Evolutionary conservation across 35 echinoderm and acorn worm genomes (phyloP), one percentile per base, ranked within the genome.

Genomic region (Holothuria glaberrima): DNA sequence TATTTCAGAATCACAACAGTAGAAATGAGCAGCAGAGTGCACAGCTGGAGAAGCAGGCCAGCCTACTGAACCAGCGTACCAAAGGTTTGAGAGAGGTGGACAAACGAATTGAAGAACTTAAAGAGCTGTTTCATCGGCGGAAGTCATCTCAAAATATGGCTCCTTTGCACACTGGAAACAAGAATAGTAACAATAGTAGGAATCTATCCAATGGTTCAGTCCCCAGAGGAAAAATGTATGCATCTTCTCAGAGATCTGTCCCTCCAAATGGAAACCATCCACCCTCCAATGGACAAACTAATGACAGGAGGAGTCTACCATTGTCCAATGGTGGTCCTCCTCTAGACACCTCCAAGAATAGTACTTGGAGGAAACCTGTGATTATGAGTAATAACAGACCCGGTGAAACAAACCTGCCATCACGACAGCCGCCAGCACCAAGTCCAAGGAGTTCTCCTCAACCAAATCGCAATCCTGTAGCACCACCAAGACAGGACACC

Each of bases 1-100:
- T 76, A 7, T 89, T 58, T 35, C 93, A 99, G 97, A 58, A 90
- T 68, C 97, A 91, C 18, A 99, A 99, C 80, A 90, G 91, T 45
- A 81, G 90, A 32, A 99, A 99, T 93, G 97, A 99, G 38, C 91
- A 99, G 59, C 97, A 99, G 87, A 99, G 97, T 62, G 67, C 30
- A 6, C 90, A 75, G 35, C 30, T 99, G 18, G 89, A 99, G 63
- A 92, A 84, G 62, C 93, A 99, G 59, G 82, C 77, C 33, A 45
- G 79, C n/a, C 58, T 60, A 46, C 33, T 95, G 14, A 67, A 70
- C 52, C 82, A 90, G 24, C 87, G 93, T 6, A 89, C 83, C 16
- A 86, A 94, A n/a, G 89, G 94, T 22, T 77, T 99, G 73, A 88
- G 56, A 21, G 88, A 91, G 14, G 83, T 99, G 0, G 97, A 99